Percentiles rank a stretch among this genome's conserved stretches.
These are phyloP conservation scores for Acipenser transmontanus DNA, from an alignment of 2,797 vertebrate species.

Conservation along the genomic window DNA sequence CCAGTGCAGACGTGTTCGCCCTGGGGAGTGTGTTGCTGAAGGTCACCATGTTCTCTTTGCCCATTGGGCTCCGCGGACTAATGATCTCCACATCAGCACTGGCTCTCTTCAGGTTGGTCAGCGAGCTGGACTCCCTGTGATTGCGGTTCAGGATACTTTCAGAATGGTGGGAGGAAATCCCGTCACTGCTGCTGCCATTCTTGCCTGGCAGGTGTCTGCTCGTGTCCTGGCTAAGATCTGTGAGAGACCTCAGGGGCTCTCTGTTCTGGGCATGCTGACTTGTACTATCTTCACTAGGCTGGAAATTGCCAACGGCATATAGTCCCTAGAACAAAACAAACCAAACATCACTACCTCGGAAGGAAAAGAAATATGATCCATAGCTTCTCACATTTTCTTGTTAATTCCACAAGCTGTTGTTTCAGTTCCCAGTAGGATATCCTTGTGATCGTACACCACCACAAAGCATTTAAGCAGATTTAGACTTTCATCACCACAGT, in stretches of 20 bases:
- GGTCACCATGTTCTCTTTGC: conserved; percentile 80
- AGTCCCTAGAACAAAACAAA: conserved; percentile 68
- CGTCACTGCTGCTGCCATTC: conserved; percentile 64
- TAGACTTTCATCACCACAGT: too few species aligned
- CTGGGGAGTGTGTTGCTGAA: conserved; percentile 95
- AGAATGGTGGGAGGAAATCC: conserved; percentile 64
- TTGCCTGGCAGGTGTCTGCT: conserved; percentile 79
- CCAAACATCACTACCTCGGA: conserved; percentile 8
- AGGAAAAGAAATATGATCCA: too few species aligned
- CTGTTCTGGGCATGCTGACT: conserved; percentile 47
- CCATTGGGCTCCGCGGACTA: conserved; percentile 71
- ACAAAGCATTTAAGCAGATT: too few species aligned
- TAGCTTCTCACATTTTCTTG: too few species aligned
- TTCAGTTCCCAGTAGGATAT: too few species aligned
- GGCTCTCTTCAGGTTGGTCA: conserved; percentile 74
- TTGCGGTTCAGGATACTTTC: conserved; percentile 78
- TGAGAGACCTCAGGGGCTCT: conserved; percentile 67
- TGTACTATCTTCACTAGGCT: conserved; percentile 74
- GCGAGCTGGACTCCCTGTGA: conserved; percentile 66
- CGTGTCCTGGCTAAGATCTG: conserved; percentile 80
- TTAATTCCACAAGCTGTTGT: too few species aligned
- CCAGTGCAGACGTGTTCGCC: conserved; percentile 78
- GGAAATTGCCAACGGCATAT: conserved; percentile 92
- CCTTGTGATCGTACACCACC: too few species aligned
- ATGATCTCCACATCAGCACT: conserved; percentile 80